Base-by-base conservation (phyloP, 1,140 invertebrate species). In the Battus philenor region DNA sequence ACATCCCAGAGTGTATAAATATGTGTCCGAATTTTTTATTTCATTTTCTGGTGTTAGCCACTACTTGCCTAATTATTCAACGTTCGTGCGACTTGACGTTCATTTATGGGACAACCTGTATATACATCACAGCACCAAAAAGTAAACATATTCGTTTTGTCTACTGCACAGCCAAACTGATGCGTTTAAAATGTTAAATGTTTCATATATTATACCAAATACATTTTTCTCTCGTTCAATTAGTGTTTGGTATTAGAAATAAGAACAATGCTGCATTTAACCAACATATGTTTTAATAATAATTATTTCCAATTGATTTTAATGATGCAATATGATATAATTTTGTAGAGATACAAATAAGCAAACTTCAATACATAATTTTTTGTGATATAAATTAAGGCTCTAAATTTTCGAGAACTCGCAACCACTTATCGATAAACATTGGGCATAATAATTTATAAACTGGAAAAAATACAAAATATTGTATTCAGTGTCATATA, bases 121-220 rank as follows among this genome's bases (percentile, higher is more conserved):
- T n/a, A n/a, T n/a, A n/a, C n/a, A n/a, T n/a, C n/a, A n/a, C n/a
- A n/a, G n/a, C n/a, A n/a, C n/a, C 15, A 32, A 38, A 9, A 38
- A 30, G 6, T 44, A 44, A 26, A 43, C 22, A 20, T 20, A 3
- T 3, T 20, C 6, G 18, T 6, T 20, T 6, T 20, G 18, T n/a
- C 18, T 20, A 20, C 2, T 6, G 6, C 10, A 4, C 6, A 29
- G 29, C 33, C 16, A 58, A 59, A 58, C 59, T 61, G 54, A 60
- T 71, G 73, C 73, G 76, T 80, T 80, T 77, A 74, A 66, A 62
- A 29, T 59, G 60, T 62, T 61, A 53, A 64, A 70, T 73, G 67
- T 67, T n/a, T n/a, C n/a, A n/a, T n/a, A n/a, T n/a, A n/a, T n/a
- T 71, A 59, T 41, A 50, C 39, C 9, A 15, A 46, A 60, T 47